A percentile compares a stretch with the other conserved stretches of the same genome.
Evolutionary conservation across 2,888 invertebrate genomes (phyloP).

Genomic region (Callimorpha dominula): DNA sequence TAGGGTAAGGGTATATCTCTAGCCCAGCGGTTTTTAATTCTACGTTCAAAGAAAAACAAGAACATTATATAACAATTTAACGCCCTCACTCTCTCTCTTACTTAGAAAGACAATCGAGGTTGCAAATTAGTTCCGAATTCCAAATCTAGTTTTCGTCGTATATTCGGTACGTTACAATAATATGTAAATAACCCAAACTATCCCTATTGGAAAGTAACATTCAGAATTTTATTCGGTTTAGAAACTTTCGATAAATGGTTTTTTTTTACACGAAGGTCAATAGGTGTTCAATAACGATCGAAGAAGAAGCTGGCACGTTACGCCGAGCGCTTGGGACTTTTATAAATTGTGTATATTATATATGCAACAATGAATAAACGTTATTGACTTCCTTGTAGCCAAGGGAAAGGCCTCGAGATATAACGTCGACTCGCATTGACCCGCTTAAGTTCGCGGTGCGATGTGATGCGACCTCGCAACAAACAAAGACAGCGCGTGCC

Average conservation of each 20-base stretch:
- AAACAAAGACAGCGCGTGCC: conserved; percentile 61
- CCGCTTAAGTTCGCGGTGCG: conserved; percentile 60
- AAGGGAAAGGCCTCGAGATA: conserved; percentile 70
- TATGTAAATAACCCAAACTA: conserved; percentile 25
- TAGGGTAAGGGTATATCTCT: neutral
- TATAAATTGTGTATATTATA: conserved; percentile 38
- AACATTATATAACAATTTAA: neutral
- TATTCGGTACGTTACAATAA: neutral
- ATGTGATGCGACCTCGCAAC: conserved; percentile 46
- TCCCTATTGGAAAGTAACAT: conserved; percentile 23
- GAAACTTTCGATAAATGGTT: conserved; percentile 38
- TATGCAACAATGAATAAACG: conserved; percentile 53
- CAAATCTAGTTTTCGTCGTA: no score
- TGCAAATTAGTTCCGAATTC: no score
- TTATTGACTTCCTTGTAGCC: conserved; percentile 64
- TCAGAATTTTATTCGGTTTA: conserved; percentile 28
- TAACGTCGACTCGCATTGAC: conserved; percentile 73
- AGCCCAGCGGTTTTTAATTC: neutral
- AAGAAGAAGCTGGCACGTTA: conserved; percentile 25
- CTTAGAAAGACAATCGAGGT: neutral
- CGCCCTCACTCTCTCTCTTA: no score
- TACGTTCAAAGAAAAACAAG: neutral
- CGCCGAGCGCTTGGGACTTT: conserved; percentile 21
- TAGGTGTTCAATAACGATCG: conserved; percentile 5
- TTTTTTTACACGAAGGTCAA: conserved; percentile 36